Percentiles rank a stretch among this genome's conserved stretches.
These are phyloP conservation scores for Napeogenes inachia DNA, from an alignment of 2,888 invertebrate species.

Conservation along the genomic window DNA sequence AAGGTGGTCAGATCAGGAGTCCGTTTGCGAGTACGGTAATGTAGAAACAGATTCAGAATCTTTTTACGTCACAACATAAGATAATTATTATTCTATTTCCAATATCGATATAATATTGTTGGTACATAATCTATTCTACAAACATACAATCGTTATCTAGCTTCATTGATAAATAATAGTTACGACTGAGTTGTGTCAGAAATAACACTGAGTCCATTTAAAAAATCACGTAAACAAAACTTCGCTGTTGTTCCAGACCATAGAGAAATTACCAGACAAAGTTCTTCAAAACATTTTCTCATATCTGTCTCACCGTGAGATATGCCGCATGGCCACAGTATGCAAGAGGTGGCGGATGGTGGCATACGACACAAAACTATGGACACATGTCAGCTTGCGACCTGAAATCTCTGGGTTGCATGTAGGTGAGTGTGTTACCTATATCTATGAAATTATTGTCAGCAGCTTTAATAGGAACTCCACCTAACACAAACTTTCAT, in stretches of 20 bases:
- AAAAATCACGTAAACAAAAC: too few relatives aligned
- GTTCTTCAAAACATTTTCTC: conserved; percentile 95
- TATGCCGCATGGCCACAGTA: conserved; percentile 94
- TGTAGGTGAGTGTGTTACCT: conserved; percentile 74
- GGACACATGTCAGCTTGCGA: conserved; percentile 96
- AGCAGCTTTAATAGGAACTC: too few relatives aligned
- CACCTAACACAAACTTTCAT: neutral
- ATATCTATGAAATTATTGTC: neutral
- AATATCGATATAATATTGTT: too few relatives aligned
- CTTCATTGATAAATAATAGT: too few relatives aligned
- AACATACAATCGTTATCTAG: too few relatives aligned
- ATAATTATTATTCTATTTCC: too few relatives aligned
- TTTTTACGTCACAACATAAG: too few relatives aligned
- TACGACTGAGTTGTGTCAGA: too few relatives aligned
- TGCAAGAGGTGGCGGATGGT: conserved; percentile 97
- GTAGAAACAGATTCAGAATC: conserved; percentile 3
- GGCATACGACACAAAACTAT: conserved; percentile 95
- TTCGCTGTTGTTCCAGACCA: conserved; percentile 81
- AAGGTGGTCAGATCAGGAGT: conserved; percentile 86
- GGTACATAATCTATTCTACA: too few relatives aligned
- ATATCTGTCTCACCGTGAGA: conserved; percentile 94
- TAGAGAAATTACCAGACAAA: conserved; percentile 98
- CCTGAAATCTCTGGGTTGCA: conserved; percentile 98
- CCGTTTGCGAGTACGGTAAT: conserved; percentile 91
- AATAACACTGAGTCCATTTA: too few relatives aligned